A percentile compares a stretch with the other conserved stretches of the same genome.
Evolutionary conservation across 2,888 invertebrate species (phyloP).

Genomic region (Epinotia brunnichana): DNA sequence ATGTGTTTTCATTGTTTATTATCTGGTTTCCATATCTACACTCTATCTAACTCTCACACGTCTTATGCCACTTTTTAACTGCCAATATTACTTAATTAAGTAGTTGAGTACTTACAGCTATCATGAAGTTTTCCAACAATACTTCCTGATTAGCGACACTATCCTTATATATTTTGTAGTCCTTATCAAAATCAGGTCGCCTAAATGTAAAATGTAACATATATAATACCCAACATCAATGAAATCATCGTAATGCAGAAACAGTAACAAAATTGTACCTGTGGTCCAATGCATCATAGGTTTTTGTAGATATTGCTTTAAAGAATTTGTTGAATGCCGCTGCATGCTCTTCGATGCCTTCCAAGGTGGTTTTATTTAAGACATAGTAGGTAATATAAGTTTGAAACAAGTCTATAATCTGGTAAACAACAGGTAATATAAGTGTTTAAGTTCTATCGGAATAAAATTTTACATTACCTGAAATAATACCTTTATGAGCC

Average conservation of each 20-base stretch:
- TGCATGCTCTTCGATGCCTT: slow-evolving; percentile 90
- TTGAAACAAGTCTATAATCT: slow-evolving; percentile 90
- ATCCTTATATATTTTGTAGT: slow-evolving; percentile 89
- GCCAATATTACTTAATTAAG: not conserved
- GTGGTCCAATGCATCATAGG: slow-evolving; percentile 92
- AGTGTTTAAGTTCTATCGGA: not conserved
- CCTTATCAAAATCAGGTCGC: slow-evolving; percentile 87
- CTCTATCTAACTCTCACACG: no score
- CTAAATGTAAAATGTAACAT: slow-evolving; percentile 54
- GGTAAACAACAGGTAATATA: slow-evolving; percentile 52
- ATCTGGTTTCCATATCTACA: no score
- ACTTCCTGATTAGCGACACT: slow-evolving; percentile 88
- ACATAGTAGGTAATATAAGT: slow-evolving; percentile 89
- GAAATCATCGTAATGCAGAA: not conserved
- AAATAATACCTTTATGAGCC: slow-evolving; percentile 86
- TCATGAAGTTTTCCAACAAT: slow-evolving; percentile 89
- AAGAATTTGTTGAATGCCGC: slow-evolving; percentile 87
- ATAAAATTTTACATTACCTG: no score
- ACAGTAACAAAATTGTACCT: slow-evolving; percentile 72
- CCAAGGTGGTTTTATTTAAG: slow-evolving; percentile 89
- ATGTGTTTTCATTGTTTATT: no score
- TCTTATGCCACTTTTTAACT: no score
- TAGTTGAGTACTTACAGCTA: slow-evolving; percentile 67
- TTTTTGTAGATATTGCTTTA: slow-evolving; percentile 86
- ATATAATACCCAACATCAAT: not conserved